Conservation (phyloP, 30 jellyfish, hydroid and myxozoan species). For the Aurelia aurita complex sp. Pacific region DNA sequence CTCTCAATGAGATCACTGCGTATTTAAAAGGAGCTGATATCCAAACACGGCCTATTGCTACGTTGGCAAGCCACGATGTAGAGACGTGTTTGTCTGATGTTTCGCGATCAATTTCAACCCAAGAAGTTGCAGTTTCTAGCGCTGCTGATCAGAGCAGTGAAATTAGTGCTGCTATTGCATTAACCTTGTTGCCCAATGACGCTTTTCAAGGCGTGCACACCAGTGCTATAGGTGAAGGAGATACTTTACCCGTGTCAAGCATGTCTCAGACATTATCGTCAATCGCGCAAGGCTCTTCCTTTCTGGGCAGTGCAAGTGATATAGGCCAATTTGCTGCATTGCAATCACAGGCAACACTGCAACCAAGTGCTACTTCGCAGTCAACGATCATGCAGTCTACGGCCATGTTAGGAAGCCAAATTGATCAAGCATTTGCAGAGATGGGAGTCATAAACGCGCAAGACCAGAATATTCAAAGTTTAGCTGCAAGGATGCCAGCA, state of each 20-base stretch:
- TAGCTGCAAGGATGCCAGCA: conserved; percentile 22
- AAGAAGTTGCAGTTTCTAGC: background rate
- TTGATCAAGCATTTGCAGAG: conserved; percentile 21
- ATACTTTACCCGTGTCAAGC: no score
- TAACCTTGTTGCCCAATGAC: background rate
- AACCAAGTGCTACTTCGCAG: no score
- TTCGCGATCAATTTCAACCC: background rate
- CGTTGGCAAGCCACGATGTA: no score
- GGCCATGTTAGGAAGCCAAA: background rate
- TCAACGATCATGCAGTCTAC: background rate
- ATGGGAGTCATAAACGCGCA: background rate
- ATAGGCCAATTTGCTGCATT: no score
- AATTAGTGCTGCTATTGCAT: background rate
- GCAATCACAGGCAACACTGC: no score
- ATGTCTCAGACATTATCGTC: no score
- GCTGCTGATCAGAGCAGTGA: background rate
- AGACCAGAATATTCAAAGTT: background rate
- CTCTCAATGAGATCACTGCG: background rate
- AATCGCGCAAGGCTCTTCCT: no score
- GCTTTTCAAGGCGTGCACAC: no score
- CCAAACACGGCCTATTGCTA: background rate
- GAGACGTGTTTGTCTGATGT: background rate
- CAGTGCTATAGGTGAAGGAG: no score
- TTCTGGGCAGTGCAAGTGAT: no score
- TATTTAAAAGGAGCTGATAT: background rate